Evolutionary conservation across 2,888 invertebrate genomes (phyloP).

Genomic region (Diaprepes abbreviatus): DNA sequence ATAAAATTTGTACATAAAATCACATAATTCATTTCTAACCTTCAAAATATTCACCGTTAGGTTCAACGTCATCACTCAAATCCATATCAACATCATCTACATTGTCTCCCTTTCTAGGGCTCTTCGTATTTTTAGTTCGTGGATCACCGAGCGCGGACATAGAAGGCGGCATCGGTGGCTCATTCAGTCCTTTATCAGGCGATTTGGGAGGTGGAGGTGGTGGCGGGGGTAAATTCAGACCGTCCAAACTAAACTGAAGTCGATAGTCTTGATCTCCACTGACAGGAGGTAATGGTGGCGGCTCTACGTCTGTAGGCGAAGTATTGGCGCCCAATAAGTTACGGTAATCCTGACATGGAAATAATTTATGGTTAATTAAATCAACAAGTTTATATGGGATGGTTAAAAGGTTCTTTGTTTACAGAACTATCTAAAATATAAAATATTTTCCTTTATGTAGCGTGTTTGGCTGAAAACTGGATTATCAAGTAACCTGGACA

Average conservation of each 20-base stretch:
- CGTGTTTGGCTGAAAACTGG: no score
- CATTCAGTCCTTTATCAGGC: slow-evolving; percentile 26
- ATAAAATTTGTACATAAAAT: no score
- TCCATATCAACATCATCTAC: slow-evolving; percentile 90
- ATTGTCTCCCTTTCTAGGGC: slow-evolving; percentile 70
- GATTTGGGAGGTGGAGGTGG: slow-evolving; percentile 69
- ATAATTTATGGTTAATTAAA: no score
- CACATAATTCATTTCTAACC: no score
- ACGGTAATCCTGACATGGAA: slow-evolving; percentile 62
- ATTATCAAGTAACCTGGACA: no score
- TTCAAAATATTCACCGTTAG: slow-evolving; percentile 31
- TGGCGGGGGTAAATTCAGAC: slow-evolving; percentile 66
- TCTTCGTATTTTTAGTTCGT: slow-evolving; percentile 6
- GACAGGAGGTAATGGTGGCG: slow-evolving; percentile 21
- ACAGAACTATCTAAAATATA: no score
- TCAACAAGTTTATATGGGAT: no score
- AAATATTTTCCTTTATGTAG: no score
- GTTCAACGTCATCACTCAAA: slow-evolving; percentile 78
- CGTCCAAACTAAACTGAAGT: slow-evolving; percentile 60
- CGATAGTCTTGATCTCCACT: slow-evolving; percentile 63
- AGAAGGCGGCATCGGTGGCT: slow-evolving; percentile 34
- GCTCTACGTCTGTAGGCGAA: not conserved
- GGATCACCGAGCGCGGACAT: slow-evolving; percentile 30
- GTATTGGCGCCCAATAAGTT: not conserved
- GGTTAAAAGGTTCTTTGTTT: no score